Evolutionary conservation across 1,140 invertebrate species (phyloP).

Genomic region (Mercenaria mercenaria): DNA sequence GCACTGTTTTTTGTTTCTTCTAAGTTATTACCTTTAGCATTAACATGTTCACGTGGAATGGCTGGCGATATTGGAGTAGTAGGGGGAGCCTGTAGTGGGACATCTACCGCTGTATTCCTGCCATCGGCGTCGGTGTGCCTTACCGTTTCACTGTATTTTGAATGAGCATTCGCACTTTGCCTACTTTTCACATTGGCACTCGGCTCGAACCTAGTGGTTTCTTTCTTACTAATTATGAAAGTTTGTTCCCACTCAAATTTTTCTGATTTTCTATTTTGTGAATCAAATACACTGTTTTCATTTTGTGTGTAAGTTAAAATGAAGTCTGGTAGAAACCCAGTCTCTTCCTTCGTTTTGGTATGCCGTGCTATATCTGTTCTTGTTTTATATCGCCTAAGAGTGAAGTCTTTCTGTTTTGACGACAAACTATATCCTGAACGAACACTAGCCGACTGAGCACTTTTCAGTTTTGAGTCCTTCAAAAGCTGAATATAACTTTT

Average conservation of each 20-base stretch:
- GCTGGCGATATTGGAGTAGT: constrained; percentile 34
- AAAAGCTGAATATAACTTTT: constrained; percentile 72
- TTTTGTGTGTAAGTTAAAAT: constrained; percentile 63
- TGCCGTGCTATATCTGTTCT: constrained; percentile 36
- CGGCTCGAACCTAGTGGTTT: constrained; percentile 12
- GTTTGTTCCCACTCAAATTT: constrained; percentile 57
- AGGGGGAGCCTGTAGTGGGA: constrained; percentile 39
- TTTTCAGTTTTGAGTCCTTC: constrained; percentile 66
- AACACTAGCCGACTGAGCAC: constrained; percentile 44
- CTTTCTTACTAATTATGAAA: constrained; percentile 32
- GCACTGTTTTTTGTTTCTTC: background rate
- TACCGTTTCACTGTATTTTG: background rate
- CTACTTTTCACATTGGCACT: background rate
- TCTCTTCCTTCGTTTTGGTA: constrained; percentile 43
- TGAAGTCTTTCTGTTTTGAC: constrained; percentile 51
- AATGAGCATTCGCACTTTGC: background rate
- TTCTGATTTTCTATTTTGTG: background rate
- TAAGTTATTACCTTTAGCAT: background rate
- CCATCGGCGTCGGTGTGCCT: constrained; percentile 7
- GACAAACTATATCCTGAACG: constrained; percentile 60
- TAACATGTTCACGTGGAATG: background rate
- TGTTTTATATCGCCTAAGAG: constrained; percentile 53
- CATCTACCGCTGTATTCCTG: background rate
- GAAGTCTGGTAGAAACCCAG: constrained; percentile 57
- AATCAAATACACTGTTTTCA: background rate